These are phyloP conservation scores for Tachycineta bicolor DNA, from an alignment of 2,113 vertebrate species.

Conservation along the genomic window DNA sequence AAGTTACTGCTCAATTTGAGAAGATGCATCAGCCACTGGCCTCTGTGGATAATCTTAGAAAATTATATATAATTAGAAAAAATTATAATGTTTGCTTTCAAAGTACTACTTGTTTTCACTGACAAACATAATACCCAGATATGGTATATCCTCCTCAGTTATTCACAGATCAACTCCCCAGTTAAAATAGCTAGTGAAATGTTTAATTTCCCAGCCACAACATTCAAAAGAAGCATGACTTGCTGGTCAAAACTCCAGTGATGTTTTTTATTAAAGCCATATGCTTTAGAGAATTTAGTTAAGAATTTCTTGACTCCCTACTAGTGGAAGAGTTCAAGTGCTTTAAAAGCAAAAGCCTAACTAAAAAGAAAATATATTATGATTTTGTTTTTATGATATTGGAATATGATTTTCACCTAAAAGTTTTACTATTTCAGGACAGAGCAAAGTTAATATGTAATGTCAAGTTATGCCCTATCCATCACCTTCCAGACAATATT, in stretches of 20 bases:
- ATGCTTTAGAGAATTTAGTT: neutral
- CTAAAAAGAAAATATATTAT: neutral
- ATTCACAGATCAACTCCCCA: neutral
- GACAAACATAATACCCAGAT: conserved; percentile 1
- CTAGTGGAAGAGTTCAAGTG: neutral
- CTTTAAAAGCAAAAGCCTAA: neutral
- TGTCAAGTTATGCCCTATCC: neutral
- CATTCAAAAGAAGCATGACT: neutral
- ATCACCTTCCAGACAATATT: neutral
- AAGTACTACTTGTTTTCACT: conserved; percentile 16
- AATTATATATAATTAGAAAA: conserved; percentile 47
- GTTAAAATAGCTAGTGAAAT: conserved; percentile 30
- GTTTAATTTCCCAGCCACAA: conserved; percentile 20
- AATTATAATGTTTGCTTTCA: conserved; percentile 19
- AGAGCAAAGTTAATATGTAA: neutral
- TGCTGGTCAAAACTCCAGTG: neutral
- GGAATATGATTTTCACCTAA: neutral
- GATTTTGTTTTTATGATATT: neutral
- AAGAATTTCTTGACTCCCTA: neutral
- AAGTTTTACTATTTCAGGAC: neutral
- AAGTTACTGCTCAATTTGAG: neutral
- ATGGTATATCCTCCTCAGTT: neutral
- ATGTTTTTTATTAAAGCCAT: neutral
- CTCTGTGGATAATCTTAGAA: conserved; percentile 14
- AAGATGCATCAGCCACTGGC: neutral